These are phyloP conservation scores for Helicoverpa armigera DNA, from an alignment of 1,140 invertebrate genomes.

Conservation along the genomic window DNA sequence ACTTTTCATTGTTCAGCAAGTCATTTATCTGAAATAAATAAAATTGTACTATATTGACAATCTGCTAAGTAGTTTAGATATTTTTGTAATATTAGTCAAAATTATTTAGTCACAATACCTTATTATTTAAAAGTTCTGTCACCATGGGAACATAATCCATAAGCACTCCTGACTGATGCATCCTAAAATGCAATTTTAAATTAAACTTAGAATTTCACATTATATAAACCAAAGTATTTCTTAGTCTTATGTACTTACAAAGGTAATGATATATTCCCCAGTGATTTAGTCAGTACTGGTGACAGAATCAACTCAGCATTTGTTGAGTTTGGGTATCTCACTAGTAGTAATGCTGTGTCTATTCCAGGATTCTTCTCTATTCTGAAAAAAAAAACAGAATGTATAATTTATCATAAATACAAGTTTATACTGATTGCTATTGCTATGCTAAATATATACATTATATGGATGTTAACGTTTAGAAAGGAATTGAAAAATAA, in stretches of 20 bases:
- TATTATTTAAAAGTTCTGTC: constrained; percentile 85
- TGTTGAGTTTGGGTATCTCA: constrained; percentile 82
- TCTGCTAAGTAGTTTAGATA: too few species aligned
- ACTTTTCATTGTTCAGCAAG: constrained; percentile 80
- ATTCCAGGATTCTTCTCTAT: constrained; percentile 81
- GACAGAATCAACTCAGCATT: constrained; percentile 84
- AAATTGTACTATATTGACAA: neutral
- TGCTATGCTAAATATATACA: constrained; percentile 10
- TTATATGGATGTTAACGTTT: neutral
- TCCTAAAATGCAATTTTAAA: constrained; percentile 65
- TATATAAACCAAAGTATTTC: neutral
- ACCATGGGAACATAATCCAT: constrained; percentile 87
- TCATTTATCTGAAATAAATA: constrained; percentile 73
- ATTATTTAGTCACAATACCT: constrained; percentile 68
- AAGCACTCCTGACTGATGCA: constrained; percentile 77
- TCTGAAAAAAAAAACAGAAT: constrained; percentile 69
- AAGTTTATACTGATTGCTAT: neutral
- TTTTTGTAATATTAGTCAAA: too few species aligned
- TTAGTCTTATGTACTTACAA: constrained; percentile 77
- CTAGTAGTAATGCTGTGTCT: constrained; percentile 80
- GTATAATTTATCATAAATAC: neutral
- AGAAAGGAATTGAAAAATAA: neutral
- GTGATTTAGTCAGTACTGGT: constrained; percentile 78
- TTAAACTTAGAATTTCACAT: neutral
- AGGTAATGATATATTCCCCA: constrained; percentile 81